Evolutionary conservation across 2,113 vertebrate genomes (phyloP).

Genomic region (Antechinus flavipes): DNA sequence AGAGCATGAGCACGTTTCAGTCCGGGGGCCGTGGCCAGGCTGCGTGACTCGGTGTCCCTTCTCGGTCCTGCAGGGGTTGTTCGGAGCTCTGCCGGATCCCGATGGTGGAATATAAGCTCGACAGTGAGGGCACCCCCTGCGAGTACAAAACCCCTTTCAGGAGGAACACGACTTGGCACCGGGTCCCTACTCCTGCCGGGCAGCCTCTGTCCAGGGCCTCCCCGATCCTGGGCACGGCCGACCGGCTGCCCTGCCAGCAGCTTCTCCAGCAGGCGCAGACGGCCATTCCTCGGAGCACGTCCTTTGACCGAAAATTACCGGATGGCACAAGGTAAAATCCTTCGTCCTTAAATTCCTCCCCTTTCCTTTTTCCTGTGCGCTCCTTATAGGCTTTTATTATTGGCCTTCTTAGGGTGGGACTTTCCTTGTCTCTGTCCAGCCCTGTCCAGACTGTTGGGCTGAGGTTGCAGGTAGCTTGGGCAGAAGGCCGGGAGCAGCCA

Average conservation of each 20-base stretch:
- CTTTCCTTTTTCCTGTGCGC: not conserved
- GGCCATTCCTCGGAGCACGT: constrained; percentile 95
- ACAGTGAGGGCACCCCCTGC: constrained; percentile 97
- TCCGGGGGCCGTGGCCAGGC: not conserved
- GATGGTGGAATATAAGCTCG: constrained; percentile 98
- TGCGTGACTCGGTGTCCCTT: constrained; percentile 1
- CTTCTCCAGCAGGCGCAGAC: constrained; percentile 93
- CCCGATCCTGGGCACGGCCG: constrained; percentile 91
- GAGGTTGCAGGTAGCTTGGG: not conserved
- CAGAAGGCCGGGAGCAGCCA: fast-evolving
- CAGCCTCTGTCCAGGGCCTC: constrained; percentile 91
- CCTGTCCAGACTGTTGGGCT: not conserved
- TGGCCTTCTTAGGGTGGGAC: fast-evolving
- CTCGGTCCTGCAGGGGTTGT: constrained; percentile 89
- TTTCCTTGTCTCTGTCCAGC: not conserved
- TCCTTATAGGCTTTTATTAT: too few relatives aligned
- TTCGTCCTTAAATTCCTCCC: not conserved
- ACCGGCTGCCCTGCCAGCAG: constrained; percentile 93
- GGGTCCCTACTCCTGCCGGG: constrained; percentile 90
- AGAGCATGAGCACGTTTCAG: too few relatives aligned
- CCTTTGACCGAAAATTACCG: constrained; percentile 95
- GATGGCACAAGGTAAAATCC: constrained; percentile 92
- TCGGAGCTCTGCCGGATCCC: constrained; percentile 98
- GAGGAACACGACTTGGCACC: constrained; percentile 98
- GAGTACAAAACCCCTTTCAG: constrained; percentile 99